Base-by-base conservation (phyloP, 2,888 invertebrate species). In the Phortica okadai region DNA sequence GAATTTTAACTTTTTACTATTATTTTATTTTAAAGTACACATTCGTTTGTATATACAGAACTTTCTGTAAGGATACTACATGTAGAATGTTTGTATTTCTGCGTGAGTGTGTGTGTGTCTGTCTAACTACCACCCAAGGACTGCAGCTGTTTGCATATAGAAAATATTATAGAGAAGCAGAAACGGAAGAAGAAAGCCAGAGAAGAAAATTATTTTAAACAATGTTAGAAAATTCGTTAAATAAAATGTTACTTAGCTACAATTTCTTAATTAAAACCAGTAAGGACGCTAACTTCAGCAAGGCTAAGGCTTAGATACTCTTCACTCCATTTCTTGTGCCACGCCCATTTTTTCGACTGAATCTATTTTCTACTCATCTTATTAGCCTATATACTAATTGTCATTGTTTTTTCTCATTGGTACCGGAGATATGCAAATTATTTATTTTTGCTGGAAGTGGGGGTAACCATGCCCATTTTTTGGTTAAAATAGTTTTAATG, bases 1-100 rank as follows among this genome's bases (percentile, higher is more conserved):
- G 85, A 89, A 88, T 87, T 89, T 89, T 89, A 89, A 88, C 90
- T 89, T 89, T 89, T 88, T 89, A 88, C 86, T 86, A 88, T 87
- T 88, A 87, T 89, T 88, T 88, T 89, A 87, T 86, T 87, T 88
- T 79, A 84, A 83, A 82, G 86, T 84, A 85, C 75, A 86, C 86
- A 86, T 83, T 80, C 83, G 78, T 82, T 75, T 80, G 73, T 75
- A 67, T 72, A 56, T 25, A 42, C 41, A 74, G 16, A 69, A 33
- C 77, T 62, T 72, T 45, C 79, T 77, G 85, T 78, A 82, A 79
- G 79, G 77, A 81, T 84, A 76, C 80, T 83, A 59, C 62, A 56
- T 16, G 16, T 56, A 56, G 16, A 1, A 25, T 56, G 16, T 16
- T 45, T 2, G 25, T 33, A 42, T 76, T 25, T 41, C 16, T 16